phyloP scores from a whole-genome alignment of 2,888 invertebrate species.

The Norana najaformis region DNA sequence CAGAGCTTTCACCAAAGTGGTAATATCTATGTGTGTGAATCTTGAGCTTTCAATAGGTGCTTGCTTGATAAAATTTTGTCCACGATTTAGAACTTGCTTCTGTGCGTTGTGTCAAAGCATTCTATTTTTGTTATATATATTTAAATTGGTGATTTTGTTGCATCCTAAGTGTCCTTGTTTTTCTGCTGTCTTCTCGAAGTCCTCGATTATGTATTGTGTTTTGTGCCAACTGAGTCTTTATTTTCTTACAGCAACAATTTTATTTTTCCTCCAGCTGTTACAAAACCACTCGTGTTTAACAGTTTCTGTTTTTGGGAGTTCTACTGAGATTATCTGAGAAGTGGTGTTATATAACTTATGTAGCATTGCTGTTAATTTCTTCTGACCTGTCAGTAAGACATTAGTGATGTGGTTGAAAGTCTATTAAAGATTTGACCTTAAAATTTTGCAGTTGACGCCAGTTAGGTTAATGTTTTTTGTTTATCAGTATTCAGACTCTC shows the following conservation, averaged over 20 bases:
- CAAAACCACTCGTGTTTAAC: neutral
- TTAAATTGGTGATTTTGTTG: conserved; percentile 7
- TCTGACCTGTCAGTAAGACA: neutral
- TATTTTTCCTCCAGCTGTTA: neutral
- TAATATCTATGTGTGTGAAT: neutral
- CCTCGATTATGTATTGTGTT: neutral
- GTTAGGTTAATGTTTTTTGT: neutral
- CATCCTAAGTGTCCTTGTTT: conserved; percentile 13
- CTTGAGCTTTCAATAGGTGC: neutral
- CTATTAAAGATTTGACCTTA: too few relatives aligned
- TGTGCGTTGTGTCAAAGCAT: neutral
- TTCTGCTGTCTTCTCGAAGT: neutral
- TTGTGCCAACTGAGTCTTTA: conserved; percentile 1
- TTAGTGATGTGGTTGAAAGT: neutral
- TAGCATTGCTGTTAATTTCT: neutral
- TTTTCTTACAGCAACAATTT: neutral
- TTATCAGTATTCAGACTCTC: neutral
- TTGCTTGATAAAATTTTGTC: neutral
- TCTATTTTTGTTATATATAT: neutral
- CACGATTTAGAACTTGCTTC: neutral
- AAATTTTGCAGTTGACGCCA: neutral
- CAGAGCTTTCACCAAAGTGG: neutral
- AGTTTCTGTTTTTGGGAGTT: neutral
- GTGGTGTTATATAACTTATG: too few relatives aligned
- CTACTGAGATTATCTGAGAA: neutral